Evolutionary conservation across 2,888 invertebrate genomes (phyloP).

Genomic region (Rambutsinella grinnellia): DNA sequence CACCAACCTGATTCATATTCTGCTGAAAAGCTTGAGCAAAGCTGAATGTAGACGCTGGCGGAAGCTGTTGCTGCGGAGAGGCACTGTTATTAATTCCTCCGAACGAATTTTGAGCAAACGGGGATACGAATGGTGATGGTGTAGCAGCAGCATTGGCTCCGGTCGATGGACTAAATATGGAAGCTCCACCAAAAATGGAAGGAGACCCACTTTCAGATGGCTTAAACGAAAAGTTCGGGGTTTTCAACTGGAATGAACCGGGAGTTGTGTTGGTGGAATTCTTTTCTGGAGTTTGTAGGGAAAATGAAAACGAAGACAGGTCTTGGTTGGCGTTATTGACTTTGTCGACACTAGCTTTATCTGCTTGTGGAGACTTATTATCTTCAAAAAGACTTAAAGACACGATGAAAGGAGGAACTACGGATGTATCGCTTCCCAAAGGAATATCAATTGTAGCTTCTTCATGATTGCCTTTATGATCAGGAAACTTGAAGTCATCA

Average conservation of each 20-base stretch:
- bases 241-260: conserved; percentile 38
- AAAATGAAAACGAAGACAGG: conserved; percentile 51
- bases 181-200: conserved; percentile 22
- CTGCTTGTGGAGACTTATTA: neutral
- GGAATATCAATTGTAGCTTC: conserved; percentile 11
- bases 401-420: neutral
- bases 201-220: conserved; percentile 30
- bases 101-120: conserved; percentile 16
- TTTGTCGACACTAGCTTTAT: neutral
- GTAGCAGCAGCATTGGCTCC: conserved; percentile 3
- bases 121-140: conserved; percentile 23
- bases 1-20: too few relatives aligned
- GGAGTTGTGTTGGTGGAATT: conserved; percentile 26
- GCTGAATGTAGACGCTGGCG: too few relatives aligned
- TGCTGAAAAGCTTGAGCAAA: too few relatives aligned
- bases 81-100: conserved; percentile 7
- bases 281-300: conserved; percentile 21
- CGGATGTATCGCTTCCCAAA: conserved; percentile 6
- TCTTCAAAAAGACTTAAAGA: conserved; percentile 5
- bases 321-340: conserved; percentile 1
- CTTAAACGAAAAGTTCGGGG: conserved; percentile 53
- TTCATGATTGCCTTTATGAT: neutral
- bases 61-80: neutral
- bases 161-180: conserved; percentile 14
- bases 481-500: conserved; percentile 49